These are phyloP conservation scores for Synergus itoensis DNA, from an alignment of 2,888 invertebrate genomes.

Conservation along the genomic window DNA sequence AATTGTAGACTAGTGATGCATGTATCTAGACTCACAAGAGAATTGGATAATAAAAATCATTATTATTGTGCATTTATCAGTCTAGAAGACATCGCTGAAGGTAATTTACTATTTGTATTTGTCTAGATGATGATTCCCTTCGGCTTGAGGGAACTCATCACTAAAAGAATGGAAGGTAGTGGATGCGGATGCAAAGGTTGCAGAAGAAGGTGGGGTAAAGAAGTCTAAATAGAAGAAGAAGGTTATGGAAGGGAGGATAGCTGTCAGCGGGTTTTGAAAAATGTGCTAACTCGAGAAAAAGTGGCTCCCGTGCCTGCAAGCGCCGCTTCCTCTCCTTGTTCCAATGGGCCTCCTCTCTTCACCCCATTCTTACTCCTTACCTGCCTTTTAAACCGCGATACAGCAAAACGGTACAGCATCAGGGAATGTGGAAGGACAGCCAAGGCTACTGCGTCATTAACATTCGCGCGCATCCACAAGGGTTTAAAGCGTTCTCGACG, in stretches of 20 bases:
- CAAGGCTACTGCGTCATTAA: conserved; percentile 70
- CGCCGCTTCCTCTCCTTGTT: conserved; percentile 59
- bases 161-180: background rate
- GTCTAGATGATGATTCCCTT: conserved; percentile 13
- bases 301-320: conserved; percentile 68
- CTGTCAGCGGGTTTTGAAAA: conserved; percentile 74
- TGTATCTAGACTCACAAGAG: conserved; percentile 5
- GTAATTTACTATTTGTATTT: conserved; percentile 19
- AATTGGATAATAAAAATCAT: conserved; percentile 16
- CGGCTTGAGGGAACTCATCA: background rate
- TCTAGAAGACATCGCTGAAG: background rate
- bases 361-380: conserved; percentile 63
- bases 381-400: conserved; percentile 69
- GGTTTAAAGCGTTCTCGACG: conserved; percentile 39
- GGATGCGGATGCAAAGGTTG: conserved; percentile 2
- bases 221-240: conserved; percentile 43
- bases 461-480: conserved; percentile 66
- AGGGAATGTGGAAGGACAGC: conserved; percentile 71
- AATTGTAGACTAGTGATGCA: conserved; percentile 36
- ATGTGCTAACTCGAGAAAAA: conserved; percentile 74
- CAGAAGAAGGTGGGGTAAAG: conserved; percentile 39
- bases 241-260: conserved; percentile 62
- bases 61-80: background rate
- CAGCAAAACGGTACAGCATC: conserved; percentile 73
- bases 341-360: conserved; percentile 49